Evolutionary conservation across 2,113 vertebrate species (phyloP).

Genomic region (Ceuthmochares aereus): DNA sequence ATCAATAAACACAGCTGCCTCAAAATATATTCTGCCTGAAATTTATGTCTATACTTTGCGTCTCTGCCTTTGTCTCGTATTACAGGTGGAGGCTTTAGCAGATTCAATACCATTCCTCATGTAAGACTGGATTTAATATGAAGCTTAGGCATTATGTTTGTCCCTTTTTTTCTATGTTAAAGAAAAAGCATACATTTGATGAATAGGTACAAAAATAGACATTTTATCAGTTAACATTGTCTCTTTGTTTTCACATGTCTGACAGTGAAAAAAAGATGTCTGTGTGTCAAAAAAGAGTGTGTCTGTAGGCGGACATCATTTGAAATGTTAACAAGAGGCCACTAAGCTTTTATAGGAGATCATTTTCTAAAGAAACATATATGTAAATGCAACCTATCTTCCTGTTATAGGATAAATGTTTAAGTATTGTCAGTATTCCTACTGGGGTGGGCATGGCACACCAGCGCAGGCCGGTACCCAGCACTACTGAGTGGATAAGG

Average conservation of each 20-base stretch:
- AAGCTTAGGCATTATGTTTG: neutral
- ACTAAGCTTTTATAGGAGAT: neutral
- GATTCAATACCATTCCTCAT: neutral
- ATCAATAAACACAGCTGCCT: neutral
- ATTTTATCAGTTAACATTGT: neutral
- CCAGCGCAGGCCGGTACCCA: neutral
- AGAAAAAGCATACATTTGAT: neutral
- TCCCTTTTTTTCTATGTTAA: neutral
- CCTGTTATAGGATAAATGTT: neutral
- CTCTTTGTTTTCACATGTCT: neutral
- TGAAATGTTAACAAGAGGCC: neutral
- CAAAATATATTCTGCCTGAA: neutral
- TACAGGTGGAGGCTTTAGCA: neutral
- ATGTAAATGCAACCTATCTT: neutral
- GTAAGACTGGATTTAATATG: neutral
- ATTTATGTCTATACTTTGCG: neutral
- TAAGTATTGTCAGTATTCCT: accelerated
- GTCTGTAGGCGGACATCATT: neutral
- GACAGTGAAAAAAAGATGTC: neutral
- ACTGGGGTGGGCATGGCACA: accelerated
- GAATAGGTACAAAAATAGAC: neutral
- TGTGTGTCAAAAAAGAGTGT: neutral
- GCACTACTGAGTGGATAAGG: accelerated
- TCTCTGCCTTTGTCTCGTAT: neutral
- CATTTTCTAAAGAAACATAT: neutral